Evolutionary conservation across 1,140 invertebrate species (phyloP).

Genomic region (Augochlora pura): DNA sequence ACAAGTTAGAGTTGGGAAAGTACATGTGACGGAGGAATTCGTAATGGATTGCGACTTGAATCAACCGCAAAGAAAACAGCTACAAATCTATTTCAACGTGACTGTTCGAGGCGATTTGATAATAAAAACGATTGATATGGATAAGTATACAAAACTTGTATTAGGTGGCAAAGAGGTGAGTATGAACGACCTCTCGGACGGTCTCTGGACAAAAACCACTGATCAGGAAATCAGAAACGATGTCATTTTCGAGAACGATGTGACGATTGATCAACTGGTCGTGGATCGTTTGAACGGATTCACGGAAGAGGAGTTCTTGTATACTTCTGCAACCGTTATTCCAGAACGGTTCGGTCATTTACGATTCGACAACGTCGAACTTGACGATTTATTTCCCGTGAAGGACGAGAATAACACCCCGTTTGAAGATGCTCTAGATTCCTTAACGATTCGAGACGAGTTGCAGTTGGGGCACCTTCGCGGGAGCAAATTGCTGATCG

Average conservation of each 20-base stretch:
- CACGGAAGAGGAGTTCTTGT: slow-evolving; percentile 61
- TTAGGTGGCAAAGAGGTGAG: slow-evolving; percentile 16
- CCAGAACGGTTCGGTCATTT: slow-evolving; percentile 45
- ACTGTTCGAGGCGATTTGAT: slow-evolving; percentile 49
- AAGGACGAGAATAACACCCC: slow-evolving; percentile 13
- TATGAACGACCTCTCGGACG: slow-evolving; percentile 27
- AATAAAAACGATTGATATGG: slow-evolving; percentile 38
- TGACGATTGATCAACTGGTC: slow-evolving; percentile 58
- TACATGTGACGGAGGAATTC: slow-evolving; percentile 60
- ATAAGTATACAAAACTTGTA: slow-evolving; percentile 12
- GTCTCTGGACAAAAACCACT: slow-evolving; percentile 66
- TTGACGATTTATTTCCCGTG: slow-evolving; percentile 35
- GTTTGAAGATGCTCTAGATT: slow-evolving; percentile 38
- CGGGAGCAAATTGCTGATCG: slow-evolving; percentile 44
- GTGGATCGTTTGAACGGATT: slow-evolving; percentile 61
- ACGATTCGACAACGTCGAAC: slow-evolving; percentile 56
- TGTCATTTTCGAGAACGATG: slow-evolving; percentile 46
- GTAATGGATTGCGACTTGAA: slow-evolving; percentile 7
- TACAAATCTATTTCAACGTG: slow-evolving; percentile 61
- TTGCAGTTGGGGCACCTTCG: slow-evolving; percentile 51
- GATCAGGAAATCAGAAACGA: slow-evolving; percentile 55
- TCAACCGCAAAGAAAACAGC: not conserved
- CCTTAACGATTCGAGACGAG: slow-evolving; percentile 23
- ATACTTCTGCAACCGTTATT: slow-evolving; percentile 51
- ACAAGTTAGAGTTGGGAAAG: slow-evolving; percentile 45